Percentiles rank a stretch among this genome's conserved stretches.
These are phyloP conservation scores for Sericinus montela DNA, from an alignment of 2,888 invertebrate genomes.

Conservation along the genomic window DNA sequence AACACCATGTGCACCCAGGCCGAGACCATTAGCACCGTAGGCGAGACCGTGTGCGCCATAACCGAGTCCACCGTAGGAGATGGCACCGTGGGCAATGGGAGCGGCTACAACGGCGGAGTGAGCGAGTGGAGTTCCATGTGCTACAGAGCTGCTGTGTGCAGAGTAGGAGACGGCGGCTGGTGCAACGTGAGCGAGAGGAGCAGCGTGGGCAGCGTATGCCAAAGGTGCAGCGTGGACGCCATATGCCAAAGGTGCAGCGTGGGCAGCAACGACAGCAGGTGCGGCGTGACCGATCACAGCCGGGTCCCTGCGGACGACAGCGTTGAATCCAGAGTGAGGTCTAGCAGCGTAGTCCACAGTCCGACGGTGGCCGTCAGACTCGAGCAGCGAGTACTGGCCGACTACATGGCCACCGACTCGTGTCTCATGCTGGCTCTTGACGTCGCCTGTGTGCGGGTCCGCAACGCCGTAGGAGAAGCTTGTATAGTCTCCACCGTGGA, in stretches of 20 bases:
- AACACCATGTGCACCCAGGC: constrained; percentile 23
- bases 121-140: constrained; percentile 21
- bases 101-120: constrained; percentile 39
- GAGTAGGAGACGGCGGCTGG: not conserved
- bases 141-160: not conserved
- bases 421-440: constrained; percentile 73
- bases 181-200: constrained; percentile 29
- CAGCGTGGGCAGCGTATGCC: constrained; percentile 30
- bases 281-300: constrained; percentile 33
- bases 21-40: constrained; percentile 21
- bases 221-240: constrained; percentile 25
- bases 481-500: constrained; percentile 51
- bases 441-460: constrained; percentile 77
- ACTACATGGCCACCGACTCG: constrained; percentile 71
- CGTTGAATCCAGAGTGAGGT: constrained; percentile 72
- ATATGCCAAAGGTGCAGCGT: constrained; percentile 21
- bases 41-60: constrained; percentile 27
- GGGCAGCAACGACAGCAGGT: constrained; percentile 8
- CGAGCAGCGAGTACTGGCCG: constrained; percentile 76
- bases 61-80: constrained; percentile 16
- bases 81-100: constrained; percentile 31
- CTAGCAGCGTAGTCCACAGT: constrained; percentile 80
- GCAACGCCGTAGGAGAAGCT: constrained; percentile 77
- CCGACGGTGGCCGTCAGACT: constrained; percentile 74
- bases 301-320: constrained; percentile 74